Conservation (phyloP, 2,797 vertebrate species). For the Telmatherina bonti region DNA sequence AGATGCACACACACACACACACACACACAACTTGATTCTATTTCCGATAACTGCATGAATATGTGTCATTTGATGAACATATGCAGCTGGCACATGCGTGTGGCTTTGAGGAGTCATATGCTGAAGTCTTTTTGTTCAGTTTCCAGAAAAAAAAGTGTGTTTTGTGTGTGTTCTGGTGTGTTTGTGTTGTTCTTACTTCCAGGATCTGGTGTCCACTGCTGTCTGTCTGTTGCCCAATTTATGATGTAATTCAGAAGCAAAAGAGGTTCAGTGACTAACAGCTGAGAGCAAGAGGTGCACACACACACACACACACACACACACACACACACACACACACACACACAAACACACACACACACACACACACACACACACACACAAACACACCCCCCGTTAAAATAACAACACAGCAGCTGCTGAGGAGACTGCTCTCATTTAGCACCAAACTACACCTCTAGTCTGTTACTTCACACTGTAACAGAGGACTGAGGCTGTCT, state of each 20-base stretch:
- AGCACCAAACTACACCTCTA: slow-evolving; percentile 52
- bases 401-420: slow-evolving; percentile 67
- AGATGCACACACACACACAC: not conserved
- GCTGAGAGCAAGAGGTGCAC: slow-evolving; percentile 35
- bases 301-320: slow-evolving; percentile 11
- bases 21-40: not conserved
- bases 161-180: not conserved
- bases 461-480: slow-evolving; percentile 45
- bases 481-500: slow-evolving; percentile 50
- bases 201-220: not conserved
- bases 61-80: not conserved
- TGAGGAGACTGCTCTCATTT: slow-evolving; percentile 57
- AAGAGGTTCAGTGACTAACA: slow-evolving; percentile 18
- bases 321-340: too few relatives aligned
- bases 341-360: slow-evolving; percentile 10
- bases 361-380: not conserved
- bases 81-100: not conserved
- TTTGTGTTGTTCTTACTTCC: not conserved
- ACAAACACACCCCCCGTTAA: slow-evolving; percentile 37
- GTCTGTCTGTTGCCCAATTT: not conserved
- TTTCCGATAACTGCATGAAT: not conserved
- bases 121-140: too few relatives aligned
- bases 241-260: slow-evolving; percentile 19
- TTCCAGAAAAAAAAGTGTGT: not conserved
- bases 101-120: not conserved